Evolutionary conservation across 2,888 invertebrate species (phyloP), one percentile per base, ranked within the genome.

Genomic region (Aphidoletes aphidimyza): DNA sequence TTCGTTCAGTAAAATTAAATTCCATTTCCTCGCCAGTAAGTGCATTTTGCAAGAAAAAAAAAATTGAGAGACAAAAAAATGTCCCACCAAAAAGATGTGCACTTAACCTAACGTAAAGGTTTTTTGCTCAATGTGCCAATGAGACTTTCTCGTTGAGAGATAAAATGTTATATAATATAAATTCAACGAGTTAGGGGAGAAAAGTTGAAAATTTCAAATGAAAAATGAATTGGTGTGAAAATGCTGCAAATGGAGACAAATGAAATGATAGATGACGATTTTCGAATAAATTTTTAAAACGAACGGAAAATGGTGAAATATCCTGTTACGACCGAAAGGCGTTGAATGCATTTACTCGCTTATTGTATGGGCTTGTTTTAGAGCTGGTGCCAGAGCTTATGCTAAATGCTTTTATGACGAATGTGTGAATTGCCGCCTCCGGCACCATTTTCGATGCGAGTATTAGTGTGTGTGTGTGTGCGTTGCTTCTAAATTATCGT

Each of bases 401-500:
- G 26, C 26, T 22, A n/a, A n/a, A 30, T 34, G 14, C 69, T 30
- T 14, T 22, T n/a, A 17, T 11, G 30, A 26, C 34, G 69, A 69
- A 69, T 69, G 69, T 30, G 69, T 69, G 54, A 54, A 54, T 22
- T 22, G n/a, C 22, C 22, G 2, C 22, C 9, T 9, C 22, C 5
- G 54, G 22, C n/a, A 22, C n/a, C 54, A 22, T 54, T 54, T 54
- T 22, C 54, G 22, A 69, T 69, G 11, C 30, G 17, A 30, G 47
- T 19, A 11, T 39, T 39, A 11, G 47, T 30, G 30, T 69, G 30
- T 14, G 14, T 30, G 17, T 69, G 6, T 30, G 34, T 30, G 34
- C 11, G 3, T 69, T 69, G 36, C 37, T 81, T 22, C 37, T 81
- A 37, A 81, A 81, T 81, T 37, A 81, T 11, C 81, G n/a, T n/a